Base-by-base conservation (phyloP, 1,140 invertebrate species). In the Dendroctonus ponderosae region DNA sequence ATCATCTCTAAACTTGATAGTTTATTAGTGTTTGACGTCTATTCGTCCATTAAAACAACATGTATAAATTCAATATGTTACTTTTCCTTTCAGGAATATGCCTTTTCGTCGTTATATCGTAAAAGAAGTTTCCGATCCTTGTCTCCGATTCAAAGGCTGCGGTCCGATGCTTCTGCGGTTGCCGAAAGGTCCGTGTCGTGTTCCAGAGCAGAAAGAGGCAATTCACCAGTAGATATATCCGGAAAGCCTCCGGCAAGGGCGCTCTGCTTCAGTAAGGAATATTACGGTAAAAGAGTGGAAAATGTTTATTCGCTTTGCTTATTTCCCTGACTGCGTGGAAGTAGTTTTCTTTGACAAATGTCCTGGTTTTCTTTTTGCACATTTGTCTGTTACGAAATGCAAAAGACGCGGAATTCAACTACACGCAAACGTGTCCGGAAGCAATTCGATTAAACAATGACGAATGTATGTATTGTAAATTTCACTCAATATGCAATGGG, bases 221-320 rank as follows among this genome's bases (percentile, higher is more conserved):
- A n/a, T 46, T 15, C 40, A 6, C 2, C 39, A 26, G 43, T 37
- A 39, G 43, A 57, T 15, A 56, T n/a, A 65, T 14, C 42, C 51
- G 50, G 44, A 50, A 51, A 42, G 15, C 60, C 46, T 7, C 49
- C 51, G 15, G 14, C 49, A 7, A 64, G 62, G 15, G 39, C 62
- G n/a, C 43, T 64, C 7, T 56, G 51, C 39, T 64, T 53, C 62
- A 64, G 62, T 48, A 64, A 64, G 40, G 62, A 64, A 56, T 64
- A 54, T 57, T 64, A 56, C 52, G 62, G 62, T 64, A 64, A 62
- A 39, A 14, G 8, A 26, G 26, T 26, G 26, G 26, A 26, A 26
- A 26, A 26, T 26, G 26, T 26, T 3, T 26, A 26, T 26, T 26
- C 26, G 26, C 26, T 26, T 26, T 26, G 26, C 26, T 26, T 26